These are phyloP conservation scores for Synaphobranchus kaupii DNA, from an alignment of 2,797 vertebrate genomes.

Conservation along the genomic window DNA sequence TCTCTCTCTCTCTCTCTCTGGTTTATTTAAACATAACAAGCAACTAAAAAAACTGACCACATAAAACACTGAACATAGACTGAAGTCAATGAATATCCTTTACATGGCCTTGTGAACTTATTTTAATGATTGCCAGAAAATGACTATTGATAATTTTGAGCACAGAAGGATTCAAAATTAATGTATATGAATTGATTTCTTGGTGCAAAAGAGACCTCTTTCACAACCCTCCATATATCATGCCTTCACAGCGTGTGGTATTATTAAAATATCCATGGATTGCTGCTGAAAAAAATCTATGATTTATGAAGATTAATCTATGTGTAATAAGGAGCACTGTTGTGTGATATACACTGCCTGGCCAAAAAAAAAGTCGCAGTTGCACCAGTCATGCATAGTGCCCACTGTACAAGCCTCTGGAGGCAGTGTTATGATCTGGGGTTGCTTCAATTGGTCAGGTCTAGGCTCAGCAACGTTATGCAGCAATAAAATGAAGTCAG, in stretches of 20 bases:
- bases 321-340: background rate
- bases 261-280: background rate
- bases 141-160: background rate
- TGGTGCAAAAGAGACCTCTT: background rate
- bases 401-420: no score
- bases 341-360: background rate
- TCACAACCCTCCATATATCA: background rate
- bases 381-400: no score
- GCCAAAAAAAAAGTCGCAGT: no score
- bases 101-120: background rate
- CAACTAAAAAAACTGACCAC: background rate
- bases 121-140: background rate
- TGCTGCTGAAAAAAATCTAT: background rate
- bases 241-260: background rate
- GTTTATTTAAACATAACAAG: background rate
- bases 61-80: background rate
- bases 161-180: background rate
- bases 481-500: no score
- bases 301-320: background rate
- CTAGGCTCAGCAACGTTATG: no score
- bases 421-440: no score
- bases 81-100: background rate
- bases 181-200: background rate
- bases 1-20: background rate
- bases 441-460: no score